Evolutionary conservation across 23 tunicate genomes (phyloP).

Genomic region (Halocynthia aurantium): DNA sequence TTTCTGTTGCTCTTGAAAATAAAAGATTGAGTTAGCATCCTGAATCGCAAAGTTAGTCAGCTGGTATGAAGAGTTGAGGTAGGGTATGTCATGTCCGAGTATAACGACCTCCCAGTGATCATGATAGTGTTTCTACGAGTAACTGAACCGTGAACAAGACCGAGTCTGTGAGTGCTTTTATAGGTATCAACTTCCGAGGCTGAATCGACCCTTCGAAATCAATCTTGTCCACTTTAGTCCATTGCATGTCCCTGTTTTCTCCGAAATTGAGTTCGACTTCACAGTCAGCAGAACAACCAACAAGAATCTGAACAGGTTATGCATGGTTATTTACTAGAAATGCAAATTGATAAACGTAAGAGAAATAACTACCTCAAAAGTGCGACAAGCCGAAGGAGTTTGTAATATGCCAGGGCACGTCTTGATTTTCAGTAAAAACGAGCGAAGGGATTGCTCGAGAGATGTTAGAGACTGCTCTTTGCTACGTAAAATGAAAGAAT

Average conservation of each 20-base stretch:
- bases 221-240: constrained; percentile 2
- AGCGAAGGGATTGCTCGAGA: constrained; percentile 33
- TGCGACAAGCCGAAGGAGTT: neutral
- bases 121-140: neutral
- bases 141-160: constrained; percentile 9
- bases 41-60: no score
- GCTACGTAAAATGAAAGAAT: no score
- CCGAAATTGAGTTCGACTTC: constrained; percentile 4
- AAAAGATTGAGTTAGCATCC: no score
- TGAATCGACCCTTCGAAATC: neutral
- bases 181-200: constrained; percentile 1
- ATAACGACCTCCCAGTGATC: neutral
- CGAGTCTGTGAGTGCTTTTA: constrained; percentile 9
- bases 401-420: neutral
- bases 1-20: no score
- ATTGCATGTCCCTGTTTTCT: neutral
- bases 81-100: no score
- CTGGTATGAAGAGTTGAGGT: no score
- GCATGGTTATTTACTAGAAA: neutral
- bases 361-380: constrained; percentile 35
- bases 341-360: neutral
- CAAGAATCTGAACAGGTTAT: neutral
- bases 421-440: constrained; percentile 6
- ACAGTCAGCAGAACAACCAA: constrained; percentile 9
- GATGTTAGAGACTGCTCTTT: no score